A percentile compares a stretch with the other conserved stretches of the same genome.
Conservation (phyloP, 2,888 invertebrate species). For the Trisateles emortualis region DNA sequence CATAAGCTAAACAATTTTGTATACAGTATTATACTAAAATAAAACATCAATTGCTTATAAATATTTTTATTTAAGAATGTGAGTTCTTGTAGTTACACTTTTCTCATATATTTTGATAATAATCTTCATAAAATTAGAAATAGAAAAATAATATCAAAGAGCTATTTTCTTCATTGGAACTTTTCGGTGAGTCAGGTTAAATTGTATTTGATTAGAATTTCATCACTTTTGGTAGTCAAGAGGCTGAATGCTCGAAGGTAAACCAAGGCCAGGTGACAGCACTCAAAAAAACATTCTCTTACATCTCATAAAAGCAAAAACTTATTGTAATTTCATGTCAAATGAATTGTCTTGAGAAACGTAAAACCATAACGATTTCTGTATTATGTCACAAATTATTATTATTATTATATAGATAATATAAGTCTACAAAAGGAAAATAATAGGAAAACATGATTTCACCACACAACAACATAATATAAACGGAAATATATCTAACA, state of each 20-base stretch:
- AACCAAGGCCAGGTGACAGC: conserved; percentile 38
- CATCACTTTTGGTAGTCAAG: conserved; percentile 53
- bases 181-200: conserved; percentile 73
- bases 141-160: conserved; percentile 87
- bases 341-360: conserved; percentile 66
- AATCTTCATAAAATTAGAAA: conserved; percentile 85
- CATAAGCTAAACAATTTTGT: conserved; percentile 29
- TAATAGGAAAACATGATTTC: conserved; percentile 74
- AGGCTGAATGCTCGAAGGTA: conserved; percentile 39
- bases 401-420: conserved; percentile 72
- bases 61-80: conserved; percentile 85
- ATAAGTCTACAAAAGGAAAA: conserved; percentile 67
- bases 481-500: conserved; percentile 61
- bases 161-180: conserved; percentile 80
- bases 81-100: conserved; percentile 82
- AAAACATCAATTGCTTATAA: conserved; percentile 80
- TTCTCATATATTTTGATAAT: conserved; percentile 79
- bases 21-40: conserved; percentile 45
- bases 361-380: conserved; percentile 64
- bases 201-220: conserved; percentile 54
- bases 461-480: conserved; percentile 74
- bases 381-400: conserved; percentile 79
- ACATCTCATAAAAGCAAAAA: conserved; percentile 67
- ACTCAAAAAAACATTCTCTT: conserved; percentile 51
- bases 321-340: conserved; percentile 57